Evolutionary conservation across 2,113 vertebrate genomes (phyloP), one percentile per base, ranked within the genome.

Genomic region (Mystacornis crossleyi): DNA sequence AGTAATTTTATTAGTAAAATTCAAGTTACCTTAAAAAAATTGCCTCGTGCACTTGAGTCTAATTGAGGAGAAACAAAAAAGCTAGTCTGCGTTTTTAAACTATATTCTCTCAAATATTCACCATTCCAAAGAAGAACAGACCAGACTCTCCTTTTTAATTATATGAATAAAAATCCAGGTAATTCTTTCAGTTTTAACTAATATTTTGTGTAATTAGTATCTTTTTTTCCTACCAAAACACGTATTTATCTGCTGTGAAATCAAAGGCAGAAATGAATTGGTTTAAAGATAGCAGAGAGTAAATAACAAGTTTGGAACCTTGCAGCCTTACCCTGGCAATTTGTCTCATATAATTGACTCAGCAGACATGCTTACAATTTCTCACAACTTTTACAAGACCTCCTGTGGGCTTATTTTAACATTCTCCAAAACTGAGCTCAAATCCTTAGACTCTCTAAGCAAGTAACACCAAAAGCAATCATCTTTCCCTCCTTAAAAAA

Each of bases 341-440:
- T 91, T 93, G 67, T 96, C 93, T 96, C 86, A 8, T 57, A 14
- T 93, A 97, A 96, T 65, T 92, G 93, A 96, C 96, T 92, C 92
- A 42, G 82, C 88, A 95, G 93, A 97, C 92, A 93, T 17, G 48
- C 93, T 89, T 86, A 96, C 95, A 62, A 89, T 89, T 96, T 94
- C 82, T 93, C 81, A 95, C 80, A 96, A 96, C 90, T 96, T 97
- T 95, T 92, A 94, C 69, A 96, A 95, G 95, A 93, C 90, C 93
- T 97, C 96, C 94, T 86, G 75, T 95, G 88, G 93, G 51, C 86
- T 95, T 90, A 81, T 83, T 97, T 93, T 86, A 93, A 90, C 1
- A 0, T 86, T 78, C 82, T 93, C 92, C 93, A 95, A 96, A 94
- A 91, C 34, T 42, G 33, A 92, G 70, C 95, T 93, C 58, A 81